phyloP scores from a whole-genome alignment of 2,888 invertebrate genomes.

The Yponomeuta evonymella region DNA sequence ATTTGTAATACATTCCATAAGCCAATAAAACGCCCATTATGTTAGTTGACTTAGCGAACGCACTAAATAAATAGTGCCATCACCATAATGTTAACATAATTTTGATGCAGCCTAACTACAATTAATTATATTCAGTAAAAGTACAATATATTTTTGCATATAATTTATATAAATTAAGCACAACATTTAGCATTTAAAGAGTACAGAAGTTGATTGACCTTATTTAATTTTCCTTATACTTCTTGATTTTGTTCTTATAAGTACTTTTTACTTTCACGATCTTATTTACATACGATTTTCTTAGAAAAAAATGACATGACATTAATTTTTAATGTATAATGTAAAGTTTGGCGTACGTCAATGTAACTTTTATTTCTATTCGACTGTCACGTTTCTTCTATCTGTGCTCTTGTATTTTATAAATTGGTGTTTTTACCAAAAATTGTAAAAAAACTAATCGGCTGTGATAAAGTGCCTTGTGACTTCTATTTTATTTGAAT shows the following conservation, averaged over 20 bases:
- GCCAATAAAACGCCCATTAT: too few species aligned
- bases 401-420: neutral
- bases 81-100: neutral
- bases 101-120: too few species aligned
- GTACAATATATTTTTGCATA: neutral
- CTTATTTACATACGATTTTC: too few species aligned
- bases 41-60: neutral
- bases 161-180: neutral
- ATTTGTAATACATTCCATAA: too few species aligned
- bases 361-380: neutral
- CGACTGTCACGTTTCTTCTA: neutral
- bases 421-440: neutral
- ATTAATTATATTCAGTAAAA: neutral
- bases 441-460: neutral
- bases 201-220: neutral
- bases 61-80: neutral
- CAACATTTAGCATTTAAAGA: neutral
- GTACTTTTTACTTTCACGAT: too few species aligned
- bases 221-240: neutral
- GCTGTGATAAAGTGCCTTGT: conserved; percentile 12
- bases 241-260: too few species aligned
- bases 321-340: too few species aligned
- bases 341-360: too few species aligned
- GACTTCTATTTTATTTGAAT: neutral
- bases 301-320: too few species aligned